Evolutionary conservation across 2,797 vertebrate species (phyloP).

Genomic region (Falco novaeseelandiae): DNA sequence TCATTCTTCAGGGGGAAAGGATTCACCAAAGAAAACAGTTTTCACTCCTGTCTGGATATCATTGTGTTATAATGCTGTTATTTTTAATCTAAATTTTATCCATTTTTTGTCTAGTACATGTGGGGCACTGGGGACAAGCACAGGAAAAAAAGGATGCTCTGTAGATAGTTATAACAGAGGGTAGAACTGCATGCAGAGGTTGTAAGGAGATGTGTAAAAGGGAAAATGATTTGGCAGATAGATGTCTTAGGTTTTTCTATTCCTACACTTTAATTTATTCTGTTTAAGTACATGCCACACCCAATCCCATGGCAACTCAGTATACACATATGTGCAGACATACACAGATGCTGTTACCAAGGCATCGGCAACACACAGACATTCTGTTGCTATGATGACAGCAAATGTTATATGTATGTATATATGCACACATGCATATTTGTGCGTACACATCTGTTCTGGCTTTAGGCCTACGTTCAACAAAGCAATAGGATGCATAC

Average conservation of each 20-base stretch:
- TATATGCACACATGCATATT: not conserved
- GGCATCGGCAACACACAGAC: not conserved
- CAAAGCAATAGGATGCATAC: accelerated
- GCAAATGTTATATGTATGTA: not conserved
- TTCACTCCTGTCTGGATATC: not conserved
- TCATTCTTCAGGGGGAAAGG: not conserved
- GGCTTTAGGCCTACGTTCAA: not conserved
- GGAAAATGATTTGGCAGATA: not conserved
- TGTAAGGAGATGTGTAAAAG: not conserved
- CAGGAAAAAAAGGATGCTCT: not conserved
- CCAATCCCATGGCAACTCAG: not conserved
- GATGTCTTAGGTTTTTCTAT: not conserved
- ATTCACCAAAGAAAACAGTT: not conserved
- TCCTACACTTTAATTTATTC: not conserved
- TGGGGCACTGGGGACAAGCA: not conserved
- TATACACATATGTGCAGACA: not conserved
- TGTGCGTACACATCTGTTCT: not conserved
- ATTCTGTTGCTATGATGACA: not conserved
- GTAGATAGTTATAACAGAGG: not conserved
- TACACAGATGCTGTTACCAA: not conserved
- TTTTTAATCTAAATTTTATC: not conserved
- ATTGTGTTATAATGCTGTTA: not conserved
- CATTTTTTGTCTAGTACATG: not conserved
- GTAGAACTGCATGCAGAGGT: not conserved
- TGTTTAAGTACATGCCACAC: not conserved